A percentile compares a stretch with the other conserved stretches of the same genome.
Evolutionary conservation across 2,113 vertebrate species (phyloP).

Genomic region (Megalops atlanticus): DNA sequence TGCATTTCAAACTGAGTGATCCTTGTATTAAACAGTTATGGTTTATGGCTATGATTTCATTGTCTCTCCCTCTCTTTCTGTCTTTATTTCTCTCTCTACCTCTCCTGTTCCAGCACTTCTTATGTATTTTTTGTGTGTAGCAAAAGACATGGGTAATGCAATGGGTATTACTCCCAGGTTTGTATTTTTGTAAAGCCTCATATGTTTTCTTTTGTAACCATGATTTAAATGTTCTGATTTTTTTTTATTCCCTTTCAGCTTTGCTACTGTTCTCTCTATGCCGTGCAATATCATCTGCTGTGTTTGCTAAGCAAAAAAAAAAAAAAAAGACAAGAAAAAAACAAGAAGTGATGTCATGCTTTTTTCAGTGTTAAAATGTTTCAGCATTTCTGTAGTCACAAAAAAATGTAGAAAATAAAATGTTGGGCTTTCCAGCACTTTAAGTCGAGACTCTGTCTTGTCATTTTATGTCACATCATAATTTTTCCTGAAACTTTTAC

Average conservation of each 20-base stretch:
- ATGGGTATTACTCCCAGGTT: slow-evolving; percentile 79
- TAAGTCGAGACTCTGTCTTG: slow-evolving; percentile 75
- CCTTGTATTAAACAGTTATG: slow-evolving; percentile 68
- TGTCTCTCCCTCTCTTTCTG: slow-evolving; percentile 58
- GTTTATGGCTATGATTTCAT: slow-evolving; percentile 63
- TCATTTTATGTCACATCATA: slow-evolving; percentile 44
- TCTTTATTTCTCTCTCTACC: slow-evolving; percentile 34
- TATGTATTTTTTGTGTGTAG: slow-evolving; percentile 76
- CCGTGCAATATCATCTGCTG: slow-evolving; percentile 98
- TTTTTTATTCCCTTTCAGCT: slow-evolving; percentile 69
- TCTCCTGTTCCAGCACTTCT: slow-evolving; percentile 73
- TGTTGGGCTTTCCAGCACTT: slow-evolving; percentile 96
- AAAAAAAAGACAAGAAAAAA: slow-evolving; percentile 66
- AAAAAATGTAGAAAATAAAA: slow-evolving; percentile 96
- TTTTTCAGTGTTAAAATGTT: slow-evolving; percentile 97
- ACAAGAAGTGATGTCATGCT: slow-evolving; percentile 95
- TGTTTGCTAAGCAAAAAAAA: slow-evolving; percentile 92
- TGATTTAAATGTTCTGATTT: slow-evolving; percentile 49
- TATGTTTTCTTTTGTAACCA: slow-evolving; percentile 67
- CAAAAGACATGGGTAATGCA: slow-evolving; percentile 66
- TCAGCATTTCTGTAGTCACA: slow-evolving; percentile 97
- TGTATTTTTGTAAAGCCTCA: slow-evolving; percentile 82
- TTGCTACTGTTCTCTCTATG: slow-evolving; percentile 91
- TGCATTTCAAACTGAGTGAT: slow-evolving; percentile 76
- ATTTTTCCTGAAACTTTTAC: neutral